These are phyloP conservation scores for Ametastegia equiseti DNA, from an alignment of 2,888 invertebrate species.

Conservation along the genomic window DNA sequence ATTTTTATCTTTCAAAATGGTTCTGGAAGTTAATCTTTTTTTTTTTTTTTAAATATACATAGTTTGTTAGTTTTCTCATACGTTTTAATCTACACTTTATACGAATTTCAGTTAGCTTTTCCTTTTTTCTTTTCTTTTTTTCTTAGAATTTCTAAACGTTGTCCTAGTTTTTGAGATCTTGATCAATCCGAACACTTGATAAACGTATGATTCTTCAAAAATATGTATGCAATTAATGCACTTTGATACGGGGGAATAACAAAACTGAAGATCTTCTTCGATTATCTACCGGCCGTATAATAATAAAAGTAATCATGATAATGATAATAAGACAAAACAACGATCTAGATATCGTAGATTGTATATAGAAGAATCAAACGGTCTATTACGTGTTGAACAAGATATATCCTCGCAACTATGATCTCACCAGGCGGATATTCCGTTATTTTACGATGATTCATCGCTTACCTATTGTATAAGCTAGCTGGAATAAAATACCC, in stretches of 20 bases:
- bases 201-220: not conserved
- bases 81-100: constrained; percentile 14
- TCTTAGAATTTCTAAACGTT: too few relatives aligned
- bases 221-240: not conserved
- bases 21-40: constrained; percentile 22
- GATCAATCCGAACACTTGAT: not conserved
- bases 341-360: too few relatives aligned
- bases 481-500: too few relatives aligned
- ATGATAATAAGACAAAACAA: not conserved
- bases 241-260: too few relatives aligned
- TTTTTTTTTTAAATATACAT: constrained; percentile 7
- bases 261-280: not conserved
- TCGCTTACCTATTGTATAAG: too few relatives aligned
- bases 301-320: not conserved
- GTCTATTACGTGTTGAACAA: too few relatives aligned
- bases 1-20: constrained; percentile 20
- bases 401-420: too few relatives aligned
- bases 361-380: too few relatives aligned
- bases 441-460: too few relatives aligned
- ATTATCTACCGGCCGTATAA: not conserved
- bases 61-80: not conserved
- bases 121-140: not conserved
- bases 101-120: not conserved
- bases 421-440: too few relatives aligned
- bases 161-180: not conserved